These are phyloP conservation scores for Chrysogorgia sp. DNA, from an alignment of 92 coral and sea anemone species.

Conservation along the genomic window DNA sequence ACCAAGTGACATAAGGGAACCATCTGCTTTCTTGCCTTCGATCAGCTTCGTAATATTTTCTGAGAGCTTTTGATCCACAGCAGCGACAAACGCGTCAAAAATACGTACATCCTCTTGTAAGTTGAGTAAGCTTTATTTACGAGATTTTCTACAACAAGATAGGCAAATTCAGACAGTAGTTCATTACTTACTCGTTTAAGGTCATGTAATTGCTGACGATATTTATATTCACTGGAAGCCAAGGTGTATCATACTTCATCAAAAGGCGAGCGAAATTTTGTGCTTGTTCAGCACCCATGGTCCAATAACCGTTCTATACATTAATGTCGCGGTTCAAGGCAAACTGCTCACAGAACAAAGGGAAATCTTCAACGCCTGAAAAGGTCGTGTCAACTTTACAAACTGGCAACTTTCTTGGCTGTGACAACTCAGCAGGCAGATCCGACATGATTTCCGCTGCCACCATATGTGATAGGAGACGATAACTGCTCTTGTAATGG, in stretches of 20 bases:
- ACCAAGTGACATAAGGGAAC: slow-evolving; percentile 2
- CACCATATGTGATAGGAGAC: too few relatives aligned
- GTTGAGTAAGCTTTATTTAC: slow-evolving; percentile 17
- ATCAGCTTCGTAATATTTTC: slow-evolving; percentile 7
- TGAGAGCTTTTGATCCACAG: neutral
- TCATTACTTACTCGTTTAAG: neutral
- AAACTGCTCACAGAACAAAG: neutral
- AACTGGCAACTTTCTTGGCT: neutral
- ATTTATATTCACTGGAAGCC: neutral
- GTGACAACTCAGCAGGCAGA: too few relatives aligned
- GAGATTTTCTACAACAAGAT: slow-evolving; percentile 15
- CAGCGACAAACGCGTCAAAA: slow-evolving; percentile 25
- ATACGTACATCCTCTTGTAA: slow-evolving; percentile 5
- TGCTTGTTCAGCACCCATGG: slow-evolving; percentile 8
- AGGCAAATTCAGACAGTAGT: slow-evolving; percentile 11
- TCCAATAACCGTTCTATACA: slow-evolving; percentile 5
- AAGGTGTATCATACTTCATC: neutral
- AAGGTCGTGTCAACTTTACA: neutral
- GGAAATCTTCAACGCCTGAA: neutral
- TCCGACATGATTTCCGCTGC: too few relatives aligned
- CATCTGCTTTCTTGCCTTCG: slow-evolving; percentile 14
- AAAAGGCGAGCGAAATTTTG: slow-evolving; percentile 18
- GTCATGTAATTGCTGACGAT: neutral
- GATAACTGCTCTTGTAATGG: too few relatives aligned
- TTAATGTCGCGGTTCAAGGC: neutral